Evolutionary conservation across 2,888 invertebrate genomes (phyloP).

Genomic region (Harpalus rufipes): DNA sequence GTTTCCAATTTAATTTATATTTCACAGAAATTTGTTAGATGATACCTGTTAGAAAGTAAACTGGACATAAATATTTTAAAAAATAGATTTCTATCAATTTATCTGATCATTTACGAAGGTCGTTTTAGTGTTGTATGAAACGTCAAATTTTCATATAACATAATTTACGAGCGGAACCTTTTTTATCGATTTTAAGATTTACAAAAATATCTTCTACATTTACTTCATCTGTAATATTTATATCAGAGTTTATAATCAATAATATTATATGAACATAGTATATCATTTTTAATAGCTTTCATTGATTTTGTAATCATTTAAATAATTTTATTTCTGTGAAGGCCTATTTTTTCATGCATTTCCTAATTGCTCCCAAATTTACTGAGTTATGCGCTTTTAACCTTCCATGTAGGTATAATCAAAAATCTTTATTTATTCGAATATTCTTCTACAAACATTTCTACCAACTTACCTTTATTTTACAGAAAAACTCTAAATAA

Average conservation of each 20-base stretch:
- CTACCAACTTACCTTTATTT: too few relatives aligned
- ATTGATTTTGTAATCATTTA: neutral
- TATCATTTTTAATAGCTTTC: conserved; percentile 2
- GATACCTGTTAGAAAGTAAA: conserved; percentile 40
- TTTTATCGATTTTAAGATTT: conserved; percentile 8
- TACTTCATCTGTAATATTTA: neutral
- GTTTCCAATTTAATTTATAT: conserved; percentile 21
- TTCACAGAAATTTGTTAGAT: neutral
- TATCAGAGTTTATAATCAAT: neutral
- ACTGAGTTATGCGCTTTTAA: too few relatives aligned
- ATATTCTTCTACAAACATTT: too few relatives aligned
- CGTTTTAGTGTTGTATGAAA: neutral
- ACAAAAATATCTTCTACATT: neutral
- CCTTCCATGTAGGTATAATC: too few relatives aligned
- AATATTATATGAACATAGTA: neutral
- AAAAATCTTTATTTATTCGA: too few relatives aligned
- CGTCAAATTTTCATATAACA: conserved; percentile 21
- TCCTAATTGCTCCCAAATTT: too few relatives aligned
- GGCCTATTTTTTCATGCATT: neutral
- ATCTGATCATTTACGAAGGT: conserved; percentile 10
- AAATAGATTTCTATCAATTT: neutral
- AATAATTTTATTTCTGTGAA: neutral
- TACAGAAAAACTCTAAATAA: too few relatives aligned
- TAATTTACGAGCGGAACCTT: neutral
- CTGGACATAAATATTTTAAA: conserved; percentile 20